Evolutionary conservation across 2,888 invertebrate genomes (phyloP), one percentile per base, ranked within the genome.

Genomic region (Hypena proboscidalis): DNA sequence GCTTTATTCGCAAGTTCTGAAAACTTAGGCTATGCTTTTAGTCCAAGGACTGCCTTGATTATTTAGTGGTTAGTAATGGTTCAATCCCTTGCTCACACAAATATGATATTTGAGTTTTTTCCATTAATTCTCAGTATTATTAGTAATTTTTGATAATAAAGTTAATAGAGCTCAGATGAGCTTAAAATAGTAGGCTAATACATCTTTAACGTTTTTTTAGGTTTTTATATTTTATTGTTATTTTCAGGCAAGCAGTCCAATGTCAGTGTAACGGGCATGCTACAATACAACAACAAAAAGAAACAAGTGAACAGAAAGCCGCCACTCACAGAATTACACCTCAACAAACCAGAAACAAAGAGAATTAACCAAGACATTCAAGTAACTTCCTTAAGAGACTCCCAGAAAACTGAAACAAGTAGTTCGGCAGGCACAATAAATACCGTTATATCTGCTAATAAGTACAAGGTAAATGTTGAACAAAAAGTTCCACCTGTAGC

Each of bases 241-340:
- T 34, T 77, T 75, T 9, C 65, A 87, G 89, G 81, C 1, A 85
- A 82, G 52, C 82, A 86, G 58, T 88, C 89, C 3, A 78, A 83
- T 33, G 64, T 87, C 0, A 85, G 83, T 47, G 69, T 88, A 8
- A 68, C 85, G 15, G 86, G 78, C n/a, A 81, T 89, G 49, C 51
- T 90, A 6, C 70, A 80, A 50, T 55, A 79, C 1, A 80, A 79
- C 42, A 77, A 80, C 31, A 57, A 70, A 31, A 77, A 73, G 27
- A 74, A 77, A 41, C 62, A 56, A 8, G 21, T 48, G 1, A 65
- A 54, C 13, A 77, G 67, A 29, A 87, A 86, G 29, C 74, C 77
- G 34, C 86, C 86, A 0, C 64, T 86, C 2, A 58, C 75, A 0
- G 87, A 86, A 48, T 38, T 81, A 1, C 79, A 83, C 9, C 61